phyloP scores from a whole-genome alignment of 2,888 invertebrate genomes.

The Sthenelais limicola region DNA sequence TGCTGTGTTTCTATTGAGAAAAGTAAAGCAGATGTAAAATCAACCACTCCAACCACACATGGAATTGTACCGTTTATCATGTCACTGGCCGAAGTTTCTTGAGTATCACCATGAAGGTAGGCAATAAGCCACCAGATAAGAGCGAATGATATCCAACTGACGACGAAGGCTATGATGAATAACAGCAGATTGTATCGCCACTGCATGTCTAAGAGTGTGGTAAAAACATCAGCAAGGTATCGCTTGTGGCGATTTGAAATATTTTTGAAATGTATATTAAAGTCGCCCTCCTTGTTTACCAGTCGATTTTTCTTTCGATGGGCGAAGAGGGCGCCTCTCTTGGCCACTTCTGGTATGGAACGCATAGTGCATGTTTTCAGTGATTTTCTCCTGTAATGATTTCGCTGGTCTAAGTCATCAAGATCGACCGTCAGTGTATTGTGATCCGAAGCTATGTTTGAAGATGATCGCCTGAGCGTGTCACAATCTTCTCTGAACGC shows the following conservation, averaged over 20 bases:
- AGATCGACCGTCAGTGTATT: conserved; percentile 5
- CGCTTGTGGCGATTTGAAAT: conserved; percentile 17
- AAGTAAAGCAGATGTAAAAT: conserved; percentile 51
- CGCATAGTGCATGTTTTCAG: conserved; percentile 26
- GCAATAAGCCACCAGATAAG: conserved; percentile 36
- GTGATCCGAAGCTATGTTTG: conserved; percentile 7
- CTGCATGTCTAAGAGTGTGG: conserved; percentile 34
- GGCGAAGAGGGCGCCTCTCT: conserved; percentile 44
- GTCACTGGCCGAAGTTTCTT: neutral
- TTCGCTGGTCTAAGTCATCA: conserved; percentile 11
- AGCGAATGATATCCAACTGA: conserved; percentile 37
- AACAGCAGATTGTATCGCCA: conserved; percentile 39
- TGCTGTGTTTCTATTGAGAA: conserved; percentile 56
- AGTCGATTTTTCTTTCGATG: conserved; percentile 44
- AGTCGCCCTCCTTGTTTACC: conserved; percentile 37
- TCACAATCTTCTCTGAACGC: neutral
- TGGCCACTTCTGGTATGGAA: conserved; percentile 40
- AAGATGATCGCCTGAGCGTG: neutral
- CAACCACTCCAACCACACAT: conserved; percentile 51
- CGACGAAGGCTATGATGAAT: conserved; percentile 30
- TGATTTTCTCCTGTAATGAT: conserved; percentile 12
- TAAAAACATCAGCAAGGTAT: conserved; percentile 39
- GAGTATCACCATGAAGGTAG: conserved; percentile 20
- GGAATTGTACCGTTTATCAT: neutral
- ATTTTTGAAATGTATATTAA: conserved; percentile 36